Evolutionary conservation across 2,113 vertebrate genomes (phyloP).

Genomic region (Stigmatopora argus): DNA sequence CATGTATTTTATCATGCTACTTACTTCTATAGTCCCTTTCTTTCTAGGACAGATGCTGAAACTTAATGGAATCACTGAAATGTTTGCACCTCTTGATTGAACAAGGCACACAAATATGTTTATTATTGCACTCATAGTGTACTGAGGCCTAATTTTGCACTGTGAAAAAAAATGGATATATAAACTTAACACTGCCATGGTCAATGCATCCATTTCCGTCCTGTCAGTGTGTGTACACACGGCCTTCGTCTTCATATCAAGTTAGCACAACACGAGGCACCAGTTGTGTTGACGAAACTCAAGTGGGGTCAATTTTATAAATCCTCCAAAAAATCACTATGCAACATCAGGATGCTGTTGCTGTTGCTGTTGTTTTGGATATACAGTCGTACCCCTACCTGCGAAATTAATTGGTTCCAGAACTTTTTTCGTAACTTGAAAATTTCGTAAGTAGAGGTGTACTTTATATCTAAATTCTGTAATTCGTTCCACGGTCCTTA

Average conservation of each 20-base stretch:
- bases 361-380: slow-evolving; percentile 3
- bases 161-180: neutral
- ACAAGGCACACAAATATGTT: neutral
- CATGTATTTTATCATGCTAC: neutral
- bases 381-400: no score
- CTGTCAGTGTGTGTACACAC: neutral
- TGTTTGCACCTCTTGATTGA: neutral
- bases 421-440: no score
- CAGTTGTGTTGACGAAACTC: slow-evolving; percentile 13
- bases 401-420: no score
- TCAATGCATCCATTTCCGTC: neutral
- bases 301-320: slow-evolving; percentile 1
- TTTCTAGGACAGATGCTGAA: neutral
- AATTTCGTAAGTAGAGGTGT: no score
- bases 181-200: neutral
- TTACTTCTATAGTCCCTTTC: neutral
- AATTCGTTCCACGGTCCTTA: no score
- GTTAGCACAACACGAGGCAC: slow-evolving; percentile 4
- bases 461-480: no score
- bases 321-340: slow-evolving; percentile 5
- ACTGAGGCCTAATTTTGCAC: neutral
- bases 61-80: neutral
- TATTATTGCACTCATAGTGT: neutral
- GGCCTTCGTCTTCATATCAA: slow-evolving; percentile 5
- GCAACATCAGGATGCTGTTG: slow-evolving; percentile 7